Evolutionary conservation across 2,113 vertebrate genomes (phyloP).

Genomic region (Ctenomys sociabilis): DNA sequence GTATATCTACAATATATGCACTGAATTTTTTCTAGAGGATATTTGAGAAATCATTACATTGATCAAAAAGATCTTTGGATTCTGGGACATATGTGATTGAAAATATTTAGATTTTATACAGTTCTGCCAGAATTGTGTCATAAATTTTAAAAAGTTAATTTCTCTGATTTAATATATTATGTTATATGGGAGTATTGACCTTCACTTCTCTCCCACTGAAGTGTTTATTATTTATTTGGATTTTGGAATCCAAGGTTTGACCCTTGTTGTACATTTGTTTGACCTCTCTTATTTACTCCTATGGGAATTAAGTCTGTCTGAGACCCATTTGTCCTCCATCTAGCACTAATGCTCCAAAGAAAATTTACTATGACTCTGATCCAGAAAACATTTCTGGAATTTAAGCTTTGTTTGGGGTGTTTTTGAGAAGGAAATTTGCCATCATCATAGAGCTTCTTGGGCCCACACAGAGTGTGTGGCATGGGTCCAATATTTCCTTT

Average conservation of each 20-base stretch:
- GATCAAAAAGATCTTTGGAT: conserved; percentile 17
- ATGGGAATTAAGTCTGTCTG: conserved; percentile 26
- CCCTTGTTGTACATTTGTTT: neutral
- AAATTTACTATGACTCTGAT: conserved; percentile 73
- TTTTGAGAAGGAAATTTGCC: conserved; percentile 80
- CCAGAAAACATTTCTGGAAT: conserved; percentile 74
- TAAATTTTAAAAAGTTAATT: conserved; percentile 39
- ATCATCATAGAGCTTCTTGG: conserved; percentile 75
- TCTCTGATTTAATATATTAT: neutral
- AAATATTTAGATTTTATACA: neutral
- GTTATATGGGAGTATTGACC: neutral
- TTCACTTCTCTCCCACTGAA: neutral
- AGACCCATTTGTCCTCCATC: conserved; percentile 62
- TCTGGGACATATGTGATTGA: neutral
- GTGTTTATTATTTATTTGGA: conserved; percentile 40
- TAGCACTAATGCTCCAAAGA: conserved; percentile 61
- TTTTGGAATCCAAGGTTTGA: conserved; percentile 19
- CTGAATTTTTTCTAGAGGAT: neutral
- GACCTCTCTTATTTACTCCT: neutral
- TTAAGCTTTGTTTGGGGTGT: conserved; percentile 77
- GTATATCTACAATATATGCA: neutral
- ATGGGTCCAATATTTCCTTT: conserved; percentile 77
- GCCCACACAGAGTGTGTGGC: conserved; percentile 79
- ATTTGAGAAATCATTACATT: neutral
- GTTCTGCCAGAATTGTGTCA: conserved; percentile 40